Conservation (phyloP, 2,888 invertebrate genomes). For the Melolontha melolontha region DNA sequence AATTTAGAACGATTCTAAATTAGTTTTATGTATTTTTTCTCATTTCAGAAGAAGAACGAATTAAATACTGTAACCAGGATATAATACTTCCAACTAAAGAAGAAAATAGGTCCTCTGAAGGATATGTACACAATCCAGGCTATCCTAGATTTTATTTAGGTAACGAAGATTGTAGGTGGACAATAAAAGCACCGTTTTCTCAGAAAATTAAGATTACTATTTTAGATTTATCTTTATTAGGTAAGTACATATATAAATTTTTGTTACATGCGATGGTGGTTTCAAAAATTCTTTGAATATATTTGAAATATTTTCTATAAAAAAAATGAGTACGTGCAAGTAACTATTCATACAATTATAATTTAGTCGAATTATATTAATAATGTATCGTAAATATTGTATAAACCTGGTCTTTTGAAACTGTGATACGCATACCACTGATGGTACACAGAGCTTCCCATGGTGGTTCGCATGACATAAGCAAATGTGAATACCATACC, state of each 20-base stretch:
- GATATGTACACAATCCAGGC: slow-evolving; percentile 78
- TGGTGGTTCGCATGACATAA: too few species aligned
- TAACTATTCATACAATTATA: too few species aligned
- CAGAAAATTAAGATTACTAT: slow-evolving; percentile 75
- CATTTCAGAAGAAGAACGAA: slow-evolving; percentile 64
- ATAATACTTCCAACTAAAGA: slow-evolving; percentile 60
- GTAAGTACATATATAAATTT: slow-evolving; percentile 66
- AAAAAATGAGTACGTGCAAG: too few species aligned
- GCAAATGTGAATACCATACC: too few species aligned
- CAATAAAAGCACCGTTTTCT: slow-evolving; percentile 71
- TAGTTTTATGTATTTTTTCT: slow-evolving; percentile 36
- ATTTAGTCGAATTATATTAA: too few species aligned
- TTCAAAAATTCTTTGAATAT: too few species aligned
- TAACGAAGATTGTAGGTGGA: slow-evolving; percentile 75
- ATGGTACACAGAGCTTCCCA: too few species aligned
- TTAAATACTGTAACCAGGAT: slow-evolving; percentile 67
- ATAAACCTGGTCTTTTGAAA: too few species aligned
- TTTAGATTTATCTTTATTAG: slow-evolving; percentile 78
- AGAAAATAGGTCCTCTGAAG: slow-evolving; percentile 66
- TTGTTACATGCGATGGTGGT: not conserved
- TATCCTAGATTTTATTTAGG: slow-evolving; percentile 82
- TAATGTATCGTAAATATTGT: too few species aligned
- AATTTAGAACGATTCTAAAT: too few species aligned
- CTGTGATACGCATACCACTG: too few species aligned
- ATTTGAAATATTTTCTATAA: too few species aligned